Conservation (phyloP, 2,113 vertebrate genomes). For the Prunella fulvescens region DNA sequence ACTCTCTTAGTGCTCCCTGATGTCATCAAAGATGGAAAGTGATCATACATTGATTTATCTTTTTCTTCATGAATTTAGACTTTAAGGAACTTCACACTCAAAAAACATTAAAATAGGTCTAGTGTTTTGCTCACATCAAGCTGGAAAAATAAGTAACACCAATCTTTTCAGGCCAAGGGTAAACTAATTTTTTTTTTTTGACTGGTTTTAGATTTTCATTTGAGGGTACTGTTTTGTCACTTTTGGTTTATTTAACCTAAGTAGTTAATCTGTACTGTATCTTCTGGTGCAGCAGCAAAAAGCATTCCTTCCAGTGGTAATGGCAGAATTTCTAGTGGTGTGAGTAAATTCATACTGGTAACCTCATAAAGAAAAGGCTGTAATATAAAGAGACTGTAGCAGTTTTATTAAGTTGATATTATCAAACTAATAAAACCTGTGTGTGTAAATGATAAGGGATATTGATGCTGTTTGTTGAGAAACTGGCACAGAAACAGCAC, state of each 20-base stretch:
- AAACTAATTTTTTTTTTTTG: neutral
- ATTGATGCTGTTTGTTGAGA: neutral
- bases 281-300: neutral
- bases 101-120: neutral
- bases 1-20: neutral
- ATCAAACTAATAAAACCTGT: neutral
- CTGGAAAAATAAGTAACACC: neutral
- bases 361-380: neutral
- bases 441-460: constrained; percentile 28
- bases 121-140: neutral
- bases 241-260: neutral
- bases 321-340: neutral
- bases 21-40: neutral
- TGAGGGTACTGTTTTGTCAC: neutral
- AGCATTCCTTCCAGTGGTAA: neutral
- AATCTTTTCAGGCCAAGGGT: neutral
- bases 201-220: neutral
- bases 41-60: neutral
- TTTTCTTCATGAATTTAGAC: neutral
- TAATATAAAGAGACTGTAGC: neutral
- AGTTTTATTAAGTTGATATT: constrained; percentile 8
- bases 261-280: neutral
- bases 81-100: neutral
- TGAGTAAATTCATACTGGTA: neutral
- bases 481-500: constrained; percentile 12